These are phyloP conservation scores for Balanococcus diminutus DNA, from an alignment of 2,888 invertebrate genomes.

Conservation along the genomic window DNA sequence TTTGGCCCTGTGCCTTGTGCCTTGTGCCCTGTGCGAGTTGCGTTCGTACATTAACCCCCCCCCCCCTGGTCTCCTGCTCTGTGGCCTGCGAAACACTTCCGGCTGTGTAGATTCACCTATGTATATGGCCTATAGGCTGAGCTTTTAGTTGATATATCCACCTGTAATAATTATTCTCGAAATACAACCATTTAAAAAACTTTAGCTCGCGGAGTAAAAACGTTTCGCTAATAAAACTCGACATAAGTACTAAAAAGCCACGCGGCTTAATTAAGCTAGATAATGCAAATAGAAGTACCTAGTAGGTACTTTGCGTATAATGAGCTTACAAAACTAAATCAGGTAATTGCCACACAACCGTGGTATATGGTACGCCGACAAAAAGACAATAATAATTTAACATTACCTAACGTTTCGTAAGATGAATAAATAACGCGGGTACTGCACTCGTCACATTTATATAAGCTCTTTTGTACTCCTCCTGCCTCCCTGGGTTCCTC, in stretches of 20 bases:
- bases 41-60: not conserved
- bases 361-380: not conserved
- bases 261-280: not conserved
- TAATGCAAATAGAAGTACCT: conserved; percentile 18
- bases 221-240: conserved; percentile 1
- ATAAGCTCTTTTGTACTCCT: not conserved
- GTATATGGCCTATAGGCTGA: not conserved
- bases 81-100: not conserved
- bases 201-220: not conserved
- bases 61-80: not conserved
- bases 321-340: conserved; percentile 14
- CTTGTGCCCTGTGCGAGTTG: not conserved
- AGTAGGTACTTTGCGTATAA: not conserved
- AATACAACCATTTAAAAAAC: conserved; percentile 18
- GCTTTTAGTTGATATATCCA: conserved; percentile 20
- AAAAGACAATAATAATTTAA: conserved; percentile 7
- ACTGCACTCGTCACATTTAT: not conserved
- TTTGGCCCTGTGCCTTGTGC: not conserved
- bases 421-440: not conserved
- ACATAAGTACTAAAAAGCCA: conserved; percentile 18
- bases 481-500: not conserved
- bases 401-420: not conserved
- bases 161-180: conserved; percentile 18
- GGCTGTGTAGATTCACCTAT: not conserved
- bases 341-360: not conserved